Percentiles rank a stretch among this genome's conserved stretches.
Conservation (phyloP, 2,797 vertebrate species). For the Alectoris magna region DNA sequence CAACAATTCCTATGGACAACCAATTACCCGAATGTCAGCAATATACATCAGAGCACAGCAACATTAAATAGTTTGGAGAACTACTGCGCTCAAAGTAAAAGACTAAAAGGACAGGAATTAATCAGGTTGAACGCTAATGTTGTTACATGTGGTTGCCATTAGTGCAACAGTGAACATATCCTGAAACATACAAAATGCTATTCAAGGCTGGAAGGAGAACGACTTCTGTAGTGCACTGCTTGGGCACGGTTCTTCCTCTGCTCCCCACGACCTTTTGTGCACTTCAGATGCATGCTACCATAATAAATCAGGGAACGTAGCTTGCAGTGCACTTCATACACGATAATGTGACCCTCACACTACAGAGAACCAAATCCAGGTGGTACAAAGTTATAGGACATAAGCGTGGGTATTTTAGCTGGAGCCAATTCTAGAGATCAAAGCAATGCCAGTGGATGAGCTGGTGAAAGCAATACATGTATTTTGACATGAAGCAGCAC, state of each 20-base stretch:
- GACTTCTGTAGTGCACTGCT: neutral
- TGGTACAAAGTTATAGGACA: neutral
- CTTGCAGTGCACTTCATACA: neutral
- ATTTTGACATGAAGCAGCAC: neutral
- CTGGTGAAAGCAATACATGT: neutral
- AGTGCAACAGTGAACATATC: neutral
- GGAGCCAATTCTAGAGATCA: neutral
- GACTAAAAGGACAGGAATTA: constrained; percentile 20
- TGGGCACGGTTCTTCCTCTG: neutral
- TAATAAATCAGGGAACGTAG: neutral
- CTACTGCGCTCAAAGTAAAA: neutral
- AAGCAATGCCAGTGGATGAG: neutral
- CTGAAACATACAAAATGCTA: neutral
- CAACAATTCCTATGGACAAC: constrained; percentile 39
- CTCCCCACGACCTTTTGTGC: neutral
- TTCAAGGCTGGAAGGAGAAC: neutral
- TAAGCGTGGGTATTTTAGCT: neutral
- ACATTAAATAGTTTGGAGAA: neutral
- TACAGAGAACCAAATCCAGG: neutral
- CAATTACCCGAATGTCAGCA: constrained; percentile 7
- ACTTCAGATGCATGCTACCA: neutral
- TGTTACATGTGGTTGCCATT: constrained; percentile 9
- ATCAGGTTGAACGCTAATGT: neutral
- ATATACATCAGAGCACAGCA: constrained; percentile 4
- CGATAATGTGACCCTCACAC: neutral